phyloP scores from a whole-genome alignment of 2,797 vertebrate species.

The Chloroceryle inda region DNA sequence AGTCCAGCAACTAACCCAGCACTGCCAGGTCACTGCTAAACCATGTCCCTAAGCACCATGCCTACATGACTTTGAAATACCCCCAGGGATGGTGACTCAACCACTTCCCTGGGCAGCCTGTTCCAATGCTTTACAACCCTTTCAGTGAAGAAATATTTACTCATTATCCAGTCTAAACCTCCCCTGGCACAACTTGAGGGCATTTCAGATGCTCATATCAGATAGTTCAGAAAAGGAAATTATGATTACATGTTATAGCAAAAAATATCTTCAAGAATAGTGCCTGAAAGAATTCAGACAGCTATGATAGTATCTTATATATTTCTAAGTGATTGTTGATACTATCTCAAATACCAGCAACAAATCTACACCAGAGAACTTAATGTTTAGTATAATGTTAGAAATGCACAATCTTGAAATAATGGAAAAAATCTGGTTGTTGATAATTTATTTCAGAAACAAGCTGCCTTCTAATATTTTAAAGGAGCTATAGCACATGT shows the following conservation, averaged over 20 bases:
- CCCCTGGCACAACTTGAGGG: too few relatives aligned
- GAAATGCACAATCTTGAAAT: not conserved
- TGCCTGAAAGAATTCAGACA: not conserved
- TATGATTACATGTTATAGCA: not conserved
- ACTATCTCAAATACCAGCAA: not conserved
- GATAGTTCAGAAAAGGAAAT: not conserved
- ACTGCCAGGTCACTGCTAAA: too few relatives aligned
- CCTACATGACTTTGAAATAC: too few relatives aligned
- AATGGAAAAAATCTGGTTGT: not conserved
- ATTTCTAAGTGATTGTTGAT: not conserved
- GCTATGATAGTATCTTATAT: not conserved
- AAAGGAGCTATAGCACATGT: not conserved
- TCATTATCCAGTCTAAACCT: too few relatives aligned
- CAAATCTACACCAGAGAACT: not conserved
- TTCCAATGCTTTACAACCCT: too few relatives aligned
- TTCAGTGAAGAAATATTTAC: too few relatives aligned
- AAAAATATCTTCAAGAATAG: not conserved
- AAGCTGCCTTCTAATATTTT: not conserved
- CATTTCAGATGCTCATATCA: not conserved
- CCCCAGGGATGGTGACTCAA: too few relatives aligned
- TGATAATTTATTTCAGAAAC: not conserved
- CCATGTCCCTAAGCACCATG: too few relatives aligned
- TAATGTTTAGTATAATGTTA: not conserved
- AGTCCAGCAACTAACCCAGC: too few relatives aligned
- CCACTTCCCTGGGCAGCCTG: too few relatives aligned